phyloP scores from a whole-genome alignment of 2,113 vertebrate species.

The Ascaphus truei region DNA sequence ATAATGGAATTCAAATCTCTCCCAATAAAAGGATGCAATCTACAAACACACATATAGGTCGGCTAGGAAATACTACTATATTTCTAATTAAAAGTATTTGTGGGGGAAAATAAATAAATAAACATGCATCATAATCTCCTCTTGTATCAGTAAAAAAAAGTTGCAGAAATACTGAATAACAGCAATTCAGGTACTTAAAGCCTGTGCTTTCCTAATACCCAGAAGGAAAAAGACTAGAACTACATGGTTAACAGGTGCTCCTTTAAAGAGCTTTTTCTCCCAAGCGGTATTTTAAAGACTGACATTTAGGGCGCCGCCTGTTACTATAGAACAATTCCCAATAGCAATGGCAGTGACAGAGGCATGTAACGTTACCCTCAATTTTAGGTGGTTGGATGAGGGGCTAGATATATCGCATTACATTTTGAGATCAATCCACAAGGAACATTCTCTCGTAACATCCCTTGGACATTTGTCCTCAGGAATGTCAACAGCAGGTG shows the following conservation, averaged over 20 bases:
- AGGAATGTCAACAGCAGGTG: slow-evolving; percentile 9
- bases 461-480: neutral
- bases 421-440: neutral
- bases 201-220: too few relatives aligned
- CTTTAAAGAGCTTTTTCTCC: neutral
- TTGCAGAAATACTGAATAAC: too few relatives aligned
- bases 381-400: neutral
- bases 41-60: too few relatives aligned
- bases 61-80: too few relatives aligned
- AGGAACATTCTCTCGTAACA: neutral
- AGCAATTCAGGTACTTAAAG: too few relatives aligned
- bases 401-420: neutral
- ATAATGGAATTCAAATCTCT: too few relatives aligned
- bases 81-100: too few relatives aligned
- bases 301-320: neutral
- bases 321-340: neutral
- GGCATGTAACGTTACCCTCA: neutral
- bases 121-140: too few relatives aligned
- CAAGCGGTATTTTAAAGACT: neutral
- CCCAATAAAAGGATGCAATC: too few relatives aligned
- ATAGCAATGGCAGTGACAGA: neutral
- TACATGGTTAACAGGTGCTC: neutral
- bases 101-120: too few relatives aligned
- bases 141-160: too few relatives aligned
- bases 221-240: too few relatives aligned